Conservation (phyloP, 30 jellyfish, hydroid and myxozoan genomes). For the Mastigias papua region DNA sequence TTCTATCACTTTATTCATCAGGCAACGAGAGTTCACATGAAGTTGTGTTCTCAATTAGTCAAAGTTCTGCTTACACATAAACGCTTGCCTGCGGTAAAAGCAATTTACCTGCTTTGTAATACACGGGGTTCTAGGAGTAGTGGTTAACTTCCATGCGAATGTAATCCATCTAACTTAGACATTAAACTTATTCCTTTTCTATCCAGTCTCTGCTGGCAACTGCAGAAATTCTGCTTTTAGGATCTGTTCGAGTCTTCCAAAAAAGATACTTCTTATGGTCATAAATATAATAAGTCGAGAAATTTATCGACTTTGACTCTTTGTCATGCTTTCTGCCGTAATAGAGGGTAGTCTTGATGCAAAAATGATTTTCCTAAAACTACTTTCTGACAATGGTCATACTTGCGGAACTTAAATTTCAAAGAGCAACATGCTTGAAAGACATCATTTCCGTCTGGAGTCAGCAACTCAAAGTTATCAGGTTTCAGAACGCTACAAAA, state of each 20-base stretch:
- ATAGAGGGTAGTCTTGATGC: too few species aligned
- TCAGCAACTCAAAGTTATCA: neutral
- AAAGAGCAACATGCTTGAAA: neutral
- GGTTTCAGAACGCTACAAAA: neutral
- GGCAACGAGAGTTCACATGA: too few species aligned
- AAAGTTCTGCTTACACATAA: too few species aligned
- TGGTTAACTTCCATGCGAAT: too few species aligned
- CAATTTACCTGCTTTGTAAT: too few species aligned
- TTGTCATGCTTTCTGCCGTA: neutral
- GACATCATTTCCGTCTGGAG: neutral
- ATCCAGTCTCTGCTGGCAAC: neutral
- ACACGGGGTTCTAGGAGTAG: too few species aligned
- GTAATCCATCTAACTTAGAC: neutral
- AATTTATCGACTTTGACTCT: neutral
- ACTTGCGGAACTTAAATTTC: neutral
- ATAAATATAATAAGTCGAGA: neutral
- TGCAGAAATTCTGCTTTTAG: neutral
- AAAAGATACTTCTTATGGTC: neutral
- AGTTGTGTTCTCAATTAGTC: too few species aligned
- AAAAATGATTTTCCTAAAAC: too few species aligned
- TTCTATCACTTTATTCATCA: too few species aligned
- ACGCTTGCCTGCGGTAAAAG: too few species aligned
- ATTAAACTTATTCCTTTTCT: neutral
- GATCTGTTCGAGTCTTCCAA: neutral
- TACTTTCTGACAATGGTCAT: too few species aligned